These are phyloP conservation scores for Cheilosia soror DNA, from an alignment of 2,888 invertebrate species.

Conservation along the genomic window DNA sequence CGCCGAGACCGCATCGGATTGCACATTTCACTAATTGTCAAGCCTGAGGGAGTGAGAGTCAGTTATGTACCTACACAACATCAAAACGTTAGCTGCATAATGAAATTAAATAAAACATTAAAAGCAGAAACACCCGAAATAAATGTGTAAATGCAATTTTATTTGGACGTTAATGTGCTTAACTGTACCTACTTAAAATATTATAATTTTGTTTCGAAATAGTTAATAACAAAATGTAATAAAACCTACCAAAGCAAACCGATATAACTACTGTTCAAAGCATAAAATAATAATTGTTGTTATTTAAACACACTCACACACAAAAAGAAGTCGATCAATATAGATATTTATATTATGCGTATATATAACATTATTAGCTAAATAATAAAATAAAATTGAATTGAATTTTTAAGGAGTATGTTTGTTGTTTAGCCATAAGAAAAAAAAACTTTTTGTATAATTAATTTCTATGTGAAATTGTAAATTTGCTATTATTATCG, in stretches of 20 bases:
- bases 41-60: slow-evolving; percentile 1
- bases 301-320: slow-evolving; percentile 24
- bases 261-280: slow-evolving; percentile 25
- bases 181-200: not conserved
- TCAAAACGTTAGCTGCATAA: slow-evolving; percentile 25
- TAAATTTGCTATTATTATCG: slow-evolving; percentile 57
- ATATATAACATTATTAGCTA: slow-evolving; percentile 18
- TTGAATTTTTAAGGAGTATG: slow-evolving; percentile 52
- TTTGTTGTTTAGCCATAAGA: slow-evolving; percentile 51
- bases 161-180: slow-evolving; percentile 28
- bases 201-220: not conserved
- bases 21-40: slow-evolving; percentile 42
- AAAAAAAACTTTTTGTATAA: slow-evolving; percentile 63
- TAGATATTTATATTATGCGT: slow-evolving; percentile 21
- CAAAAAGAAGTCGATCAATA: slow-evolving; percentile 22
- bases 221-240: slow-evolving; percentile 28
- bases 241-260: not conserved
- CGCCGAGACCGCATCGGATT: slow-evolving; percentile 35
- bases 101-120: slow-evolving; percentile 26
- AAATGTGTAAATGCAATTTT: not conserved
- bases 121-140: not conserved
- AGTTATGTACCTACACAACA: not conserved
- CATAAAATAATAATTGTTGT: slow-evolving; percentile 38
- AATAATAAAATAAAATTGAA: slow-evolving; percentile 48
- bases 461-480: slow-evolving; percentile 68